Conservation (phyloP, 2,113 vertebrate species). For the Cygnus atratus region DNA sequence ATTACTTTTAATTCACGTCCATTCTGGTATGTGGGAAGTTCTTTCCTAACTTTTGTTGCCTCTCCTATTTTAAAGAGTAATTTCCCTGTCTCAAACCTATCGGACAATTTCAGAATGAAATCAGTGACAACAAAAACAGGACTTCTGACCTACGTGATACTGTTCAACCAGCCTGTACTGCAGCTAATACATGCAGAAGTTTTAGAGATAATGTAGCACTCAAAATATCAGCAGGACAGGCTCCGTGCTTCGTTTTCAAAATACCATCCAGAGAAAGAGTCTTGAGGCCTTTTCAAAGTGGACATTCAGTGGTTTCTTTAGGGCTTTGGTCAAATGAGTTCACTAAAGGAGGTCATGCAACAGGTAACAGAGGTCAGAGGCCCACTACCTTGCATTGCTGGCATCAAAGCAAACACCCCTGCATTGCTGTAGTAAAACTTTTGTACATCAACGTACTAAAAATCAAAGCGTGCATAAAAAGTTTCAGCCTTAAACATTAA, state of each 20-base stretch:
- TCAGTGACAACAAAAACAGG: neutral
- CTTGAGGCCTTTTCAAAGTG: neutral
- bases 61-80: neutral
- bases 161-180: neutral
- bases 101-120: neutral
- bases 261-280: neutral
- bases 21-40: conserved; percentile 22
- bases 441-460: neutral
- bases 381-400: neutral
- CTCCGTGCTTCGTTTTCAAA: neutral
- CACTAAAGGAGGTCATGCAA: neutral
- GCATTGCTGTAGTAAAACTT: neutral
- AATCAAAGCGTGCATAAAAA: neutral
- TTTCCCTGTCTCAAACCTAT: neutral
- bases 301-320: accelerated
- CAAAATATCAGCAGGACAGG: neutral
- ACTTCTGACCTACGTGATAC: neutral
- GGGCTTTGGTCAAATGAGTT: neutral
- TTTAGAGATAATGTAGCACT: neutral
- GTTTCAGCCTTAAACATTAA: neutral
- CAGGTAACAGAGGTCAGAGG: neutral
- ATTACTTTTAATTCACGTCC: conserved; percentile 46
- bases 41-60: neutral
- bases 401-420: neutral
- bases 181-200: neutral